Conservation (phyloP, 2,888 invertebrate genomes). For the Agrotis clavis region DNA sequence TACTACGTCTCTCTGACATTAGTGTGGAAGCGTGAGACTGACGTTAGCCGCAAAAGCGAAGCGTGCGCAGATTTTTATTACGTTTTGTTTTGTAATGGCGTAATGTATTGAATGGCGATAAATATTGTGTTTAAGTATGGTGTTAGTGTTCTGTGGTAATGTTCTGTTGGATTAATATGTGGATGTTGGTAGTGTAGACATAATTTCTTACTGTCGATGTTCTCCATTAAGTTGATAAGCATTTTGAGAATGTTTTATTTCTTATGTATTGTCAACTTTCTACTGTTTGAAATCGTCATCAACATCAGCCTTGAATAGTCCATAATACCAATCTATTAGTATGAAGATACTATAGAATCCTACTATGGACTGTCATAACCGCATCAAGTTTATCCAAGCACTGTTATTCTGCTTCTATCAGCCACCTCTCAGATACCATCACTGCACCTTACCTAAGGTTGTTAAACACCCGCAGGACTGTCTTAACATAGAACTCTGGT, state of each 20-base stretch:
- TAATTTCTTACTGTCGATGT: neutral
- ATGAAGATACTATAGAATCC: no score
- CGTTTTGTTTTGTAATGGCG: conserved; percentile 35
- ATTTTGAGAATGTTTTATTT: neutral
- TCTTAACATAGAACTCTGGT: no score
- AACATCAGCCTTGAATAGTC: neutral
- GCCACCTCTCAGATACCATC: neutral
- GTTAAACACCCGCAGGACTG: no score
- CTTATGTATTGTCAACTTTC: neutral
- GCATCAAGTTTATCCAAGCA: neutral
- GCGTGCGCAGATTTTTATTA: conserved; percentile 54
- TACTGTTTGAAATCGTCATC: neutral
- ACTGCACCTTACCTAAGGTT: neutral
- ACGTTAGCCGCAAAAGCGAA: conserved; percentile 55
- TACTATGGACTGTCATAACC: neutral
- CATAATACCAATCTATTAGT: no score
- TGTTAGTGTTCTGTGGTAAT: neutral
- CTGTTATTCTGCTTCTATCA: neutral
- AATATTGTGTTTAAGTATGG: conserved; percentile 35
- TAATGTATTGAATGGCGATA: conserved; percentile 48
- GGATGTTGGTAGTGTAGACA: neutral
- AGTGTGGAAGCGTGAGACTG: conserved; percentile 60
- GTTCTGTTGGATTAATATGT: neutral
- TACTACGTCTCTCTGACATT: conserved; percentile 51
- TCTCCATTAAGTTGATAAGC: neutral